phyloP scores from a whole-genome alignment of 2,797 vertebrate species.

The Poliocrania exsul region DNA sequence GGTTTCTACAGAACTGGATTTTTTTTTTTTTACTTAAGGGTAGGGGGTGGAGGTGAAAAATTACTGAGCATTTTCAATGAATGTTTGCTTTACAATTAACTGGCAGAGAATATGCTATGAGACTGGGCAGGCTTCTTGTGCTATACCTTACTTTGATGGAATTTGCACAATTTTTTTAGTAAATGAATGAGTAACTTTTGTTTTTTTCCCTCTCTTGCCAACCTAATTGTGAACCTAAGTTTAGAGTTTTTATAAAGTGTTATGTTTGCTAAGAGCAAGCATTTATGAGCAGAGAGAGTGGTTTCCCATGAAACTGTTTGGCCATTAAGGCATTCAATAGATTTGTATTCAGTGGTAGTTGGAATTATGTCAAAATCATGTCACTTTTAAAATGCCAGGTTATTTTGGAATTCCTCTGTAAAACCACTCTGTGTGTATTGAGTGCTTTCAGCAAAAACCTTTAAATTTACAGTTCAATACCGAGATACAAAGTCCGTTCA shows the following conservation, averaged over 20 bases:
- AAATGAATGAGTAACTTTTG: conserved; percentile 8
- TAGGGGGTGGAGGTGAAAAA: neutral
- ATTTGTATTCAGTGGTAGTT: neutral
- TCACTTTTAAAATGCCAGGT: neutral
- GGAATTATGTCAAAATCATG: conserved; percentile 24
- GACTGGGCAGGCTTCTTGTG: neutral
- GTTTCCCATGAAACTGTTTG: conserved; percentile 25
- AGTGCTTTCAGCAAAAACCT: neutral
- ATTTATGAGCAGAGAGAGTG: conserved; percentile 45
- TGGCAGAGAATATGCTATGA: neutral
- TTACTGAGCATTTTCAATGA: neutral
- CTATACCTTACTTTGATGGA: neutral
- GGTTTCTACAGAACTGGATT: neutral
- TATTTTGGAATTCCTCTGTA: neutral
- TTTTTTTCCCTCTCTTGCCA: neutral
- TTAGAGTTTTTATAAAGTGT: conserved; percentile 55
- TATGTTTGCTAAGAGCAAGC: conserved; percentile 27
- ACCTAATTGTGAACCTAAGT: conserved; percentile 42
- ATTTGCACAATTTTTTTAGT: neutral
- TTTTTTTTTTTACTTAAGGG: neutral
- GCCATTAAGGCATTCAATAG: conserved; percentile 17
- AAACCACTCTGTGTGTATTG: neutral
- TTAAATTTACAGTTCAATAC: neutral
- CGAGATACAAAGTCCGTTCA: neutral
- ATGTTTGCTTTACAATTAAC: neutral